Evolutionary conservation across 2,797 vertebrate species (phyloP).

Genomic region (Xenentodon cancila): DNA sequence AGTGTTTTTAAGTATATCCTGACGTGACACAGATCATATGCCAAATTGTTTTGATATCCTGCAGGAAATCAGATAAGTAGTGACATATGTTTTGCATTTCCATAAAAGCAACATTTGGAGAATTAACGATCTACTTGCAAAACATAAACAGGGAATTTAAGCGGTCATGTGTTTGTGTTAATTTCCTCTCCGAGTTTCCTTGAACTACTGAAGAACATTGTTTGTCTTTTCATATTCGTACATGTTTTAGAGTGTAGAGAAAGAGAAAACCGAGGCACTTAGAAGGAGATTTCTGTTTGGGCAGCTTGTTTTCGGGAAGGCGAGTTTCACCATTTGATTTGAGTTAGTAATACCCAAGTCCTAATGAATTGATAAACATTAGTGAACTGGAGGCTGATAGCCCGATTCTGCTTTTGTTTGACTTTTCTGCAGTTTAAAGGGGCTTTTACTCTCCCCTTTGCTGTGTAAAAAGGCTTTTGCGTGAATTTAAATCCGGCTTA

Average conservation of each 20-base stretch:
- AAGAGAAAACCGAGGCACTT: background rate
- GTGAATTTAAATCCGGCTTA: slow-evolving; percentile 75
- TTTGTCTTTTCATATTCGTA: background rate
- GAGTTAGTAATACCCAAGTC: too few relatives aligned
- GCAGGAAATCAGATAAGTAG: slow-evolving; percentile 75
- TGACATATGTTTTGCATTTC: slow-evolving; percentile 76
- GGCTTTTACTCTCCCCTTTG: slow-evolving; percentile 21
- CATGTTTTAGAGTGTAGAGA: background rate
- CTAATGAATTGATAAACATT: too few relatives aligned
- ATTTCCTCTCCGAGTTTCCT: slow-evolving; percentile 15
- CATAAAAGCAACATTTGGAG: slow-evolving; percentile 73
- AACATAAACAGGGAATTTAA: slow-evolving; percentile 55
- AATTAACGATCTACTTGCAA: slow-evolving; percentile 66
- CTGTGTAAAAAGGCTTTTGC: slow-evolving; percentile 62
- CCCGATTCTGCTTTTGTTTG: slow-evolving; percentile 30
- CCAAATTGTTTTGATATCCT: slow-evolving; percentile 76
- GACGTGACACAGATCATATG: slow-evolving; percentile 58
- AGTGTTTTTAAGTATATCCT: slow-evolving; percentile 53
- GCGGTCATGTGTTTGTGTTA: slow-evolving; percentile 55
- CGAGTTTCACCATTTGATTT: too few relatives aligned
- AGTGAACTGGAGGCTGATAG: too few relatives aligned
- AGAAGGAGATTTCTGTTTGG: background rate
- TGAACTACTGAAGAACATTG: slow-evolving; percentile 4
- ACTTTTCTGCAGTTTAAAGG: background rate
- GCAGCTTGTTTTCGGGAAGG: background rate